These are phyloP conservation scores for Agrotis puta DNA, from an alignment of 2,888 invertebrate genomes.

Conservation along the genomic window DNA sequence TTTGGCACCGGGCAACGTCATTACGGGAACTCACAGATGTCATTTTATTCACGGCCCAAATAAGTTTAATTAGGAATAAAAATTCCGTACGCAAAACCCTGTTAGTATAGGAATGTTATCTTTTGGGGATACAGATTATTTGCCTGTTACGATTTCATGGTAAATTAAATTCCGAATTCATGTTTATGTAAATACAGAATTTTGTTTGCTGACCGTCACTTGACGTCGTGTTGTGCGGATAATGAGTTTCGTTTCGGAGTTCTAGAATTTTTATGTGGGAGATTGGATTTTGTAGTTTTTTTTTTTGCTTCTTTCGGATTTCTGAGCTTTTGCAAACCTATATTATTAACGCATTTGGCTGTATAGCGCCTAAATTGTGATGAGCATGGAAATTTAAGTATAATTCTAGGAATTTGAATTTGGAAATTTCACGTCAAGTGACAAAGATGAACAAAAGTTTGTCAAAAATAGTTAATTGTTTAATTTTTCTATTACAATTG, in stretches of 20 bases:
- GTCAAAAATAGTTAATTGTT: too few species aligned
- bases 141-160: constrained; percentile 49
- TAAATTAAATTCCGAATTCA: constrained; percentile 59
- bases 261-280: constrained; percentile 11
- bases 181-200: constrained; percentile 56
- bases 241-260: constrained; percentile 36
- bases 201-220: constrained; percentile 48
- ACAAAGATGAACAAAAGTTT: too few species aligned
- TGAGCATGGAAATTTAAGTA: too few species aligned
- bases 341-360: too few species aligned
- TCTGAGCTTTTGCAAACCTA: neutral
- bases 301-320: neutral
- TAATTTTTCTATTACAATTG: too few species aligned
- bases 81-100: constrained; percentile 65
- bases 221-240: constrained; percentile 29
- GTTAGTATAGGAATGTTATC: constrained; percentile 61
- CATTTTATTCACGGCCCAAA: constrained; percentile 73
- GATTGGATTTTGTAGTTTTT: neutral
- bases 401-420: too few species aligned
- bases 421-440: too few species aligned
- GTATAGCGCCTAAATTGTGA: too few species aligned
- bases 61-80: constrained; percentile 76
- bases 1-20: constrained; percentile 71
- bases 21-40: constrained; percentile 69
- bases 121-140: constrained; percentile 45